Evolutionary conservation across 2,113 vertebrate species (phyloP).

Genomic region (Dromiciops gliroides): DNA sequence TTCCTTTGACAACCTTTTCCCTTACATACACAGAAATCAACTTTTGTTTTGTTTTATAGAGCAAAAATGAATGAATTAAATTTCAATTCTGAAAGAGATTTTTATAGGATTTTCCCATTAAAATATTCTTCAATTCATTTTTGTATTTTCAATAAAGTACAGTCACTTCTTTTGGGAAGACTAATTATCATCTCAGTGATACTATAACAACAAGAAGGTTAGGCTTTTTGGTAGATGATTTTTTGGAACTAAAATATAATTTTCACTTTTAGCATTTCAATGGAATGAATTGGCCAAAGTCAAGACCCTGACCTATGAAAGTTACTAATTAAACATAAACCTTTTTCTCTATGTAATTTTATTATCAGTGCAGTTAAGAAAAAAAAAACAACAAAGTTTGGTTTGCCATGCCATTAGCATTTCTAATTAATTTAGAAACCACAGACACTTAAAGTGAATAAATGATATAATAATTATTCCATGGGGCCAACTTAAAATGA

Average conservation of each 20-base stretch:
- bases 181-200: not conserved
- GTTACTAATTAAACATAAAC: slow-evolving; percentile 10
- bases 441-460: slow-evolving; percentile 75
- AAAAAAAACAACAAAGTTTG: not conserved
- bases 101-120: not conserved
- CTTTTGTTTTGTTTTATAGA: not conserved
- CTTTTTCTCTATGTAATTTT: not conserved
- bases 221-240: not conserved
- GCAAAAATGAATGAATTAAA: not conserved
- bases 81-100: not conserved
- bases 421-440: slow-evolving; percentile 82
- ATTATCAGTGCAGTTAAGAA: slow-evolving; percentile 21
- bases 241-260: not conserved
- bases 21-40: not conserved
- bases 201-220: not conserved
- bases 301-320: not conserved
- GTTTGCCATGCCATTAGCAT: slow-evolving; percentile 75
- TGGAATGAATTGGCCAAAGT: not conserved
- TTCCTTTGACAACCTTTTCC: not conserved
- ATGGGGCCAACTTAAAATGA: slow-evolving; percentile 77
- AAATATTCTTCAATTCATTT: not conserved
- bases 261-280: not conserved
- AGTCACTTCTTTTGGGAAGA: not conserved
- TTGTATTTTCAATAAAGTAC: not conserved
- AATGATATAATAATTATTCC: slow-evolving; percentile 76